These are phyloP conservation scores for Meganola albula DNA, from an alignment of 2,888 invertebrate species.

Conservation along the genomic window DNA sequence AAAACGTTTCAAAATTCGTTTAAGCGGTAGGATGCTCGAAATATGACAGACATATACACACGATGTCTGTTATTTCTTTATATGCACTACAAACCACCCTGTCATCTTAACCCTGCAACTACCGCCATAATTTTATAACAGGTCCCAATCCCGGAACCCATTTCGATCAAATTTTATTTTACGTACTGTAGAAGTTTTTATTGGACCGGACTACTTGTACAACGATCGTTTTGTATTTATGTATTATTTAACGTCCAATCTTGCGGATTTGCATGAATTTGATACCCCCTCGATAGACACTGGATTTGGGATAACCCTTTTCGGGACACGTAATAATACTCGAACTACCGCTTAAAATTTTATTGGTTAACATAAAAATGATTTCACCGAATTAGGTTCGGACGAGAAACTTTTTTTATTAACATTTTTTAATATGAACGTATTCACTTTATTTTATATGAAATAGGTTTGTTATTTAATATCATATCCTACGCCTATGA, in stretches of 20 bases:
- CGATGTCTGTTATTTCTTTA: no score
- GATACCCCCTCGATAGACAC: constrained; percentile 34
- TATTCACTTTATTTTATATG: constrained; percentile 13
- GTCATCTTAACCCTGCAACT: constrained; percentile 48
- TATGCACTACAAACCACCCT: no score
- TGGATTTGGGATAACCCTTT: constrained; percentile 45
- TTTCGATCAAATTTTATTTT: constrained; percentile 64
- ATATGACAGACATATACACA: no score
- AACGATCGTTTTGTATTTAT: constrained; percentile 56
- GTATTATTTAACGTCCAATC: constrained; percentile 65
- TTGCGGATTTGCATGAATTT: constrained; percentile 63
- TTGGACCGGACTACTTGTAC: constrained; percentile 46
- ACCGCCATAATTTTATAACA: constrained; percentile 49
- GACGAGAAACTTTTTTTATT: constrained; percentile 28
- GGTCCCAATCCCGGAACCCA: constrained; percentile 29
- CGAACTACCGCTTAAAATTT: constrained; percentile 42
- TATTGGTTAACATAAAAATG: constrained; percentile 36
- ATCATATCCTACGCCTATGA: not conserved
- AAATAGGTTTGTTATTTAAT: constrained; percentile 10
- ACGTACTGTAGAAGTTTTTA: constrained; percentile 61
- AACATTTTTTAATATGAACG: constrained; percentile 16
- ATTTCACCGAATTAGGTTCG: constrained; percentile 33
- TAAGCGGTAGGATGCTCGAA: no score
- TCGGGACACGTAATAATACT: constrained; percentile 41
- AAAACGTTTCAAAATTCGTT: no score